Base-by-base conservation (phyloP, 1,140 invertebrate species). In the Daktulosphaira vitifoliae region DNA sequence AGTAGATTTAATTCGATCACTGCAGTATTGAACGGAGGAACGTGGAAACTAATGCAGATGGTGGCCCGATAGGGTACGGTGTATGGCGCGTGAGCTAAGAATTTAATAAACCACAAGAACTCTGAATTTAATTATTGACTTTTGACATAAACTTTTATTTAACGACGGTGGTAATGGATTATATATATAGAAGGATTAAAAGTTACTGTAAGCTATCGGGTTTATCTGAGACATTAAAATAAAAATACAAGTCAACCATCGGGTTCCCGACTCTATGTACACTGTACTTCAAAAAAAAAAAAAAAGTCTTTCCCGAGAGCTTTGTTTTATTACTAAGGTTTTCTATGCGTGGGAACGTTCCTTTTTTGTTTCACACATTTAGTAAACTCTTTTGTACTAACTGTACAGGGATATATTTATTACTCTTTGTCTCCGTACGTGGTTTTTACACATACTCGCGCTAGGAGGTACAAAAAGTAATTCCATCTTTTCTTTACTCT, bases 401-500 rank as follows among this genome's bases (percentile, higher is more conserved):
- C 16, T 46, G 22, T 48, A 33, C 39, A 6, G 16, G 42, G 56
- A 62, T 38, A 62, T 48, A 62, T 62, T 62, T 62, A 62, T 62
- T 62, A 62, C 56, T 48, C 56, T 62, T 62, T 62, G 56, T 62
- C 56, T 62, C 42, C 46, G 42, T 20, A 13, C 42, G 23, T 33
- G 56, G 42, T 46, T 62, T 46, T 48, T 33, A 18, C 15, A 29
- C 37, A n/a, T 15, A 54, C 38, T 23, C 53, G 16, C 38, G 20
- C 38, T 39, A 5, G 38, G 18, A 22, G 1, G 18, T 3, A 42
- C 3, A n/a, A 59, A 39, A 59, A 62, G 46, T 62, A 62, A 62
- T 62, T 62, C 56, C 26, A 25, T 62, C 42, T 62, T 62, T 62
- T 62, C 56, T 29, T 62, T 59, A n/a, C 20, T 59, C 42, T 22